Base-by-base conservation (phyloP, 2,888 invertebrate species). In the Empis stercorea region DNA sequence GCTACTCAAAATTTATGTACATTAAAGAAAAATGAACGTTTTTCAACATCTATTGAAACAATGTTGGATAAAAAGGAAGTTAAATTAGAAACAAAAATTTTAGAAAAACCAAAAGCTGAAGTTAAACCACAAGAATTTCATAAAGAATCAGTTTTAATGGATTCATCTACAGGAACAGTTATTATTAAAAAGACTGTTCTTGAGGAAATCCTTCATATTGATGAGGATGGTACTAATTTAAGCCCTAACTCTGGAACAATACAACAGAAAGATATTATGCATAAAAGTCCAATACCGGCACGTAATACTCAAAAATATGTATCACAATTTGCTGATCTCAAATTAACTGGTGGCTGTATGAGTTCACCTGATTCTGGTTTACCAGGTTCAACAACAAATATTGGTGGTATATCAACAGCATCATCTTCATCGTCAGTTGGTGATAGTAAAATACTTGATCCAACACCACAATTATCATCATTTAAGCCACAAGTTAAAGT, bases 1-100 rank as follows among this genome's bases (percentile, higher is more conserved):
- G 86, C 85, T 44, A 81, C 83, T 58, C 83, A 83, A 55, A 84
- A 84, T 60, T 84, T 84, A 64, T 81, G 81, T 56, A 86, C 86
- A 0, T 67, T 86, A 47, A 85, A 84, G 61, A 86, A 85, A 59
- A 79, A 78, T 59, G 57, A 57, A 51, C 44, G 56, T 30, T 56
- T 54, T 39, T 51, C 52, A 10, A 50, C 45, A 36, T 50, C 53
- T n/a, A 49, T 43, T 17, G 53, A 51, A 17, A 40, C 45, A n/a
- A 41, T 45, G 5, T 20, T 47, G n/a, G 44, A 47, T n/a, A 54
- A 54, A 41, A 55, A 54, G 41, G 54, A 52, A 44, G 49, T 51
- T 4, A 52, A 53, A 46, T 34, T 54, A 7, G 55, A 55, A 44
- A 43, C 37, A 9, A 52, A 55, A 49, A 58, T 60, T 30, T 50